Evolutionary conservation across 2,888 invertebrate genomes (phyloP).

Genomic region (Hermaeophaga mercurialis): DNA sequence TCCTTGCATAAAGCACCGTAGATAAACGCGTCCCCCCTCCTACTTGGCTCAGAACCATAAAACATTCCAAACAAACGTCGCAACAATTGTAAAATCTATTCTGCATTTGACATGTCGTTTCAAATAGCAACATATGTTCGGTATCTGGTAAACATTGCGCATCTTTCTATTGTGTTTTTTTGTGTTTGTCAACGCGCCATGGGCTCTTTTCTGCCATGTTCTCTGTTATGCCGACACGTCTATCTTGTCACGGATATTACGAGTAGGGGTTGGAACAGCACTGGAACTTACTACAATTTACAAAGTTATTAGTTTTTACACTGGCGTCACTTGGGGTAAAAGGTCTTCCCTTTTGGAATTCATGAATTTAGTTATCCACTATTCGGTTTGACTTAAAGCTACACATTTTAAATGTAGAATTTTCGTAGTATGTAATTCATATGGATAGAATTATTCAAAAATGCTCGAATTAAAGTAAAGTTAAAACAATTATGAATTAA

Average conservation of each 20-base stretch:
- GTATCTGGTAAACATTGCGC: constrained; percentile 49
- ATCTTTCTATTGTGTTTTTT: constrained; percentile 54
- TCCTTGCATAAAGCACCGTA: constrained; percentile 11
- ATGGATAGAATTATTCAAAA: no score
- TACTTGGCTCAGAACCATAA: constrained; percentile 26
- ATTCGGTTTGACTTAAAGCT: no score
- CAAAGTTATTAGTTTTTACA: no score
- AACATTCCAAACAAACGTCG: constrained; percentile 34
- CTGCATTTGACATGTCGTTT: constrained; percentile 41
- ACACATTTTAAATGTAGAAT: no score
- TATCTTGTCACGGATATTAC: constrained; percentile 44
- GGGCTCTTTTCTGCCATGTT: constrained; percentile 29
- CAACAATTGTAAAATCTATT: constrained; percentile 37
- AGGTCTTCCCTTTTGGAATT: no score
- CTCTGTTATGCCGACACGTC: constrained; percentile 6
- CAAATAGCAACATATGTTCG: constrained; percentile 48
- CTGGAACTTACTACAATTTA: no score
- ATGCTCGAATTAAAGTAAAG: no score
- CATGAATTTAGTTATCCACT: no score
- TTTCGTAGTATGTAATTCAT: no score
- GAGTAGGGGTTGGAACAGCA: constrained; percentile 31
- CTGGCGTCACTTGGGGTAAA: no score
- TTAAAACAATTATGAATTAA: no score
- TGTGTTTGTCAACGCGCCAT: constrained; percentile 48
- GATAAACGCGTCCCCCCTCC: constrained; percentile 28